phyloP scores from a whole-genome alignment of 1,140 invertebrate genomes.

The Calephelis nemesis region DNA sequence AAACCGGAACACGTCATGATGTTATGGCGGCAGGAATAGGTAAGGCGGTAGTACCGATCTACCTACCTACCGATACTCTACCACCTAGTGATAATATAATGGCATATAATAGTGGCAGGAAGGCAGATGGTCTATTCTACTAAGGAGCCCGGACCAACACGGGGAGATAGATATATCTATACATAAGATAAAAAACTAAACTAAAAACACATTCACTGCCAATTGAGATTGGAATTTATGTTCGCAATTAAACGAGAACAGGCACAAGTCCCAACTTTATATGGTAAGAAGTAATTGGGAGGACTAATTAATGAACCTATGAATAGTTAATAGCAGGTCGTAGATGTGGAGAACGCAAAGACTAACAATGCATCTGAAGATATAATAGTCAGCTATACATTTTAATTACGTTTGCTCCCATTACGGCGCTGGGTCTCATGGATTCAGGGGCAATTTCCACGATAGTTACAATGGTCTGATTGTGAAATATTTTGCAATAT shows the following conservation, averaged over 20 bases:
- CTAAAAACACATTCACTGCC: constrained; percentile 4
- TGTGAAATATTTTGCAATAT: background rate
- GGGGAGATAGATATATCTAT: no score
- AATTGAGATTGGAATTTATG: constrained; percentile 7
- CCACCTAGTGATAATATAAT: no score
- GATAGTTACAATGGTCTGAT: constrained; percentile 12
- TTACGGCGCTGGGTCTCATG: background rate
- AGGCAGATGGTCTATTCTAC: no score
- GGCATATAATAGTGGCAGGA: no score
- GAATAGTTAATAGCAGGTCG: constrained; percentile 15
- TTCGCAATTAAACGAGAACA: background rate
- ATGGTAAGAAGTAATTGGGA: constrained; percentile 16
- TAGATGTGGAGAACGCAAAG: constrained; percentile 7
- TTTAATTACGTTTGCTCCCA: constrained; percentile 9
- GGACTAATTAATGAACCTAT: constrained; percentile 16
- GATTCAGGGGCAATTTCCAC: constrained; percentile 6
- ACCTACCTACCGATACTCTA: no score
- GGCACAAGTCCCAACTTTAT: constrained; percentile 7
- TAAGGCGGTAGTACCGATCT: no score
- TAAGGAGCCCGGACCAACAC: no score
- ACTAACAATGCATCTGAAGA: constrained; percentile 10
- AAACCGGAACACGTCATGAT: no score
- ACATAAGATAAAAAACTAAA: background rate
- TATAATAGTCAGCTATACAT: constrained; percentile 10
- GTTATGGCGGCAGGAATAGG: no score